Percentiles rank a stretch among this genome's conserved stretches.
phyloP scores from a whole-genome alignment of 2,888 invertebrate species.

The Anticlea derivata region DNA sequence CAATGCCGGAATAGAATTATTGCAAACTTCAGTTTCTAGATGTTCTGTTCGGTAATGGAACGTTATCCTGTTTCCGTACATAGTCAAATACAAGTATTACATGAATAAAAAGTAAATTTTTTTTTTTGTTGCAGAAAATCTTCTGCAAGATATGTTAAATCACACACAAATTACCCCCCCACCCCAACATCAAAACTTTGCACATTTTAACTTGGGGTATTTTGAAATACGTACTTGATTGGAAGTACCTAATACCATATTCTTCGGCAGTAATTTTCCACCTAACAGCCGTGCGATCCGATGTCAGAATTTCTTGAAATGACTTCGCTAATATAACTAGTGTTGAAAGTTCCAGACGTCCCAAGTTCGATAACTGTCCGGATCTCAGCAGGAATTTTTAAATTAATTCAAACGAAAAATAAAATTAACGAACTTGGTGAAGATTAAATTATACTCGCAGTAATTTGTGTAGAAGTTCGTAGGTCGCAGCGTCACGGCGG shows the following conservation, averaged over 20 bases:
- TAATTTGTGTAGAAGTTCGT: conserved; percentile 75
- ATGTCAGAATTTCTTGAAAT: conserved; percentile 64
- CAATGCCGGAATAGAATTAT: conserved; percentile 13
- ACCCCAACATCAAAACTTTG: background rate
- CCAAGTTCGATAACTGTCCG: conserved; percentile 74
- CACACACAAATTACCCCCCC: too few species aligned
- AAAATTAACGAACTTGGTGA: conserved; percentile 75
- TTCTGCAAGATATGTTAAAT: too few species aligned
- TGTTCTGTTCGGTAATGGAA: too few species aligned
- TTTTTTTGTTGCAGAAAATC: too few species aligned
- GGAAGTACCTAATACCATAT: conserved; percentile 14
- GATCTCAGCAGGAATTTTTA: conserved; percentile 76
- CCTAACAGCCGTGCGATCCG: conserved; percentile 43
- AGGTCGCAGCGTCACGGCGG: conserved; percentile 41
- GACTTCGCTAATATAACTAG: conserved; percentile 72
- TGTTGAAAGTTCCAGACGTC: conserved; percentile 70
- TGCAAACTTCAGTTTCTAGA: too few species aligned
- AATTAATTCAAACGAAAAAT: conserved; percentile 81
- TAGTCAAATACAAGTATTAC: too few species aligned
- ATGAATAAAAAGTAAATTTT: too few species aligned
- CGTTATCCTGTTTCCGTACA: too few species aligned
- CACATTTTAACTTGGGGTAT: background rate
- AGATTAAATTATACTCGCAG: conserved; percentile 75
- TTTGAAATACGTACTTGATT: background rate
- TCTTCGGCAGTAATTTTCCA: conserved; percentile 18